Conservation (phyloP, 2,888 invertebrate genomes). For the Cylindroiulus punctatus region DNA sequence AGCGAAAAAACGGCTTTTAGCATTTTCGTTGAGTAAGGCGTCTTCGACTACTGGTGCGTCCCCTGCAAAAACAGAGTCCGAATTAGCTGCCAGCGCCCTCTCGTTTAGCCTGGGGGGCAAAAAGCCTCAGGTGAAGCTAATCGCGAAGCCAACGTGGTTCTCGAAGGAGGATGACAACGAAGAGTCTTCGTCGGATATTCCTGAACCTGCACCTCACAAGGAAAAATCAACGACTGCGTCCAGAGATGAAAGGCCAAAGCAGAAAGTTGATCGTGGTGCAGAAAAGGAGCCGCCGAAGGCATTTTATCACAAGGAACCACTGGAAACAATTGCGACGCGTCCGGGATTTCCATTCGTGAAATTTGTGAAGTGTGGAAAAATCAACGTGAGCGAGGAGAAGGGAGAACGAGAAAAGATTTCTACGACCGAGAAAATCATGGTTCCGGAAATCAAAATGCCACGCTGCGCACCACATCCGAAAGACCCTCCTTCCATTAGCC, state of each 20-base stretch:
- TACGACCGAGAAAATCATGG: not conserved
- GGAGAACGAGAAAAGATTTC: not conserved
- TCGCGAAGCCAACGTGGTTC: constrained; percentile 52
- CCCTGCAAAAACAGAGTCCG: not conserved
- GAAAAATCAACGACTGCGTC: not conserved
- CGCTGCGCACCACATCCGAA: too few species aligned
- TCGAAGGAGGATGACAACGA: constrained; percentile 52
- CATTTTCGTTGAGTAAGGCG: constrained; percentile 65
- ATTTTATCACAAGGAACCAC: constrained; percentile 17
- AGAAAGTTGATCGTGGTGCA: not conserved
- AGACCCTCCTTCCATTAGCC: not conserved
- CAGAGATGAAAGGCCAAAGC: not conserved
- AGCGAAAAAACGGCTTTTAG: constrained; percentile 67
- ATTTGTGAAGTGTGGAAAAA: constrained; percentile 53
- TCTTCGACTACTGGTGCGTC: not conserved
- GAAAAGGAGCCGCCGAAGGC: not conserved
- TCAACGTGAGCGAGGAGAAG: not conserved
- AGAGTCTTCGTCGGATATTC: constrained; percentile 7
- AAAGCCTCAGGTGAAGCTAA: constrained; percentile 53
- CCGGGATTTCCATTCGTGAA: constrained; percentile 52
- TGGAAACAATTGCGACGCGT: not conserved
- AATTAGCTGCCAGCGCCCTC: constrained; percentile 30
- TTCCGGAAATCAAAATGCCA: not conserved
- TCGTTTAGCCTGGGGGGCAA: constrained; percentile 57
- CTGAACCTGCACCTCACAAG: not conserved